Base-by-base conservation (phyloP, 2,797 vertebrate species). In the Odontamblyopus lacepedii region DNA sequence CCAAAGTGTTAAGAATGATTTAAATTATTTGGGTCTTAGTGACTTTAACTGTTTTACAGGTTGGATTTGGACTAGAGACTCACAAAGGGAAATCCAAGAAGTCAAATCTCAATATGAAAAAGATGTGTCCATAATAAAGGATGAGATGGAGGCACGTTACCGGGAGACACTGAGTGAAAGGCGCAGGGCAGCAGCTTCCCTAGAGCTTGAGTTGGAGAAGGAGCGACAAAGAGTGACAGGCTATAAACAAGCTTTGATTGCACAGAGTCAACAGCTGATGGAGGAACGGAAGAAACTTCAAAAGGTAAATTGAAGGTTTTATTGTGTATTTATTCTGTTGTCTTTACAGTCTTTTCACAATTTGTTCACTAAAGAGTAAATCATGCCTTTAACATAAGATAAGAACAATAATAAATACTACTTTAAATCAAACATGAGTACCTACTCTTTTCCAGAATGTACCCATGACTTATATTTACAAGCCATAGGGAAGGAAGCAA, bases 11-110 rank as follows among this genome's bases (percentile, higher is more conserved):
- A 76, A 55, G 16, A 2, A n/a, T 55, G 2, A 35, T 8, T 38
- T 63, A 13, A 35, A 19, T 35, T 62, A 66, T n/a, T 63, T 67
- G 9, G 23, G 23, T 72, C 29, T 73, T 16, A 6, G 57, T 41
- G 6, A 2, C 62, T n/a, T 13, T 70, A 12, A 70, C 26, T 35
- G 18, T 18, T 16, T 23, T 18, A 66, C 79, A 99, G 98, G 97
- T 70, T 99, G 96, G 97, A 98, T 99, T 87, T 99, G 98, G 98
- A 96, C 95, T 70, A 95, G 94, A 76, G 97, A 99, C 80, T 96
- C 96, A 57, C 94, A 96, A 72, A 95, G 92, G 85, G 96, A 99
- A 87, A 96, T 98, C 85, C 92, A 94, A 67, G 92, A 87, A 71
- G 94, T 94, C 70, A 96, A 93, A 87, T 85, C 86, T 19, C 92